phyloP scores from a whole-genome alignment of 1,140 invertebrate genomes.

The Subanguina moxae region DNA sequence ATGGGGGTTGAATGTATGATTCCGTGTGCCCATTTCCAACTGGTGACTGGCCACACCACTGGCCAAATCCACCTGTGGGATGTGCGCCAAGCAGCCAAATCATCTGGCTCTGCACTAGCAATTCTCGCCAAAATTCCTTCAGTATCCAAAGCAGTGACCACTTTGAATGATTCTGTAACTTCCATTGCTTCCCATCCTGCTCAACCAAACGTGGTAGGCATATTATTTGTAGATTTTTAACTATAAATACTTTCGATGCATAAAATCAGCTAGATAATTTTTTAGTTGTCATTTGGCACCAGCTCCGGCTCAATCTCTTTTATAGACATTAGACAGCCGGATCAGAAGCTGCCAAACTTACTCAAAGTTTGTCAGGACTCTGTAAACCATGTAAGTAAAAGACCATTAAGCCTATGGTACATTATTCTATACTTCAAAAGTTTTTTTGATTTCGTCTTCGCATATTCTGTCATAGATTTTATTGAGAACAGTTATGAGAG shows the following conservation, averaged over 20 bases:
- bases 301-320: conserved; percentile 25
- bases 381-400: conserved; percentile 7
- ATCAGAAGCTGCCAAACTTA: conserved; percentile 16
- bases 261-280: not conserved
- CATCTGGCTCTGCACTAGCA: not conserved
- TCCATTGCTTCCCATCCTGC: conserved; percentile 26
- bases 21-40: conserved; percentile 6
- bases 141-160: conserved; percentile 15
- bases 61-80: conserved; percentile 29
- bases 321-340: conserved; percentile 28
- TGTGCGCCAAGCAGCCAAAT: conserved; percentile 3
- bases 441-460: too few species aligned
- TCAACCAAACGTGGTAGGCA: conserved; percentile 25
- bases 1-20: conserved; percentile 9
- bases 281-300: conserved; percentile 22
- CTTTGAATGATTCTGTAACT: conserved; percentile 19
- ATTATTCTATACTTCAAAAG: too few species aligned
- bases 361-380: conserved; percentile 27
- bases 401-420: too few species aligned
- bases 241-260: too few species aligned
- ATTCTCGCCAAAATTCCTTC: conserved; percentile 6
- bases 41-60: conserved; percentile 19
- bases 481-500: too few species aligned
- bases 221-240: not conserved
- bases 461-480: too few species aligned